Evolutionary conservation across 2,888 invertebrate species (phyloP).

Genomic region (Dioctria rufipes): DNA sequence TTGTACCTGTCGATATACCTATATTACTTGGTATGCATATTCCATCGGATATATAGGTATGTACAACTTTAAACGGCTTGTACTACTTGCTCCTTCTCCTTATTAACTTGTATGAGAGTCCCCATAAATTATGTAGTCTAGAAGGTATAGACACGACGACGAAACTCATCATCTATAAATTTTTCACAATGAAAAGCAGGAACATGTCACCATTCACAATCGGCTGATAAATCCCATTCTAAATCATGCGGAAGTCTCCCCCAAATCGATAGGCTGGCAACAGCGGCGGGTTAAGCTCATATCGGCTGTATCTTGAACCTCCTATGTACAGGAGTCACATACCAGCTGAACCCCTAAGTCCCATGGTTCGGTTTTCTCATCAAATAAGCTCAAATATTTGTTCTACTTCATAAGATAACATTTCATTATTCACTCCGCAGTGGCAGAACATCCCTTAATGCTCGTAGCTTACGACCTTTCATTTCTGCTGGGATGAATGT

Average conservation of each 20-base stretch:
- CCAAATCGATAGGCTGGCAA: slow-evolving; percentile 20
- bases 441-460: slow-evolving; percentile 50
- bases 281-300: background rate
- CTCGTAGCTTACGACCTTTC: slow-evolving; percentile 50
- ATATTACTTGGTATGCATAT: no score
- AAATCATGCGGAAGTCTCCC: slow-evolving; percentile 41
- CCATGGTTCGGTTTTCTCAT: slow-evolving; percentile 51
- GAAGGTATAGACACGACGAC: background rate
- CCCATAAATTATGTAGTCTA: slow-evolving; percentile 29
- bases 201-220: slow-evolving; percentile 37
- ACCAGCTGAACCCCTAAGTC: background rate
- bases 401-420: slow-evolving; percentile 56
- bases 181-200: slow-evolving; percentile 39
- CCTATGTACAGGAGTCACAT: background rate
- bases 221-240: slow-evolving; percentile 37
- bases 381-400: slow-evolving; percentile 57
- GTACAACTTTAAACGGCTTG: no score
- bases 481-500: background rate
- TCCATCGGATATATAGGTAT: no score
- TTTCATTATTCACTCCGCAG: slow-evolving; percentile 52
- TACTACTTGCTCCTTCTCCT: background rate
- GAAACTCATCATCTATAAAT: slow-evolving; percentile 40
- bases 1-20: no score
- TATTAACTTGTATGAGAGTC: background rate
- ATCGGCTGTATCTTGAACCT: background rate